Evolutionary conservation across 2,797 vertebrate species (phyloP), one percentile per base, ranked within the genome.

Genomic region (Syngnathus acus): DNA sequence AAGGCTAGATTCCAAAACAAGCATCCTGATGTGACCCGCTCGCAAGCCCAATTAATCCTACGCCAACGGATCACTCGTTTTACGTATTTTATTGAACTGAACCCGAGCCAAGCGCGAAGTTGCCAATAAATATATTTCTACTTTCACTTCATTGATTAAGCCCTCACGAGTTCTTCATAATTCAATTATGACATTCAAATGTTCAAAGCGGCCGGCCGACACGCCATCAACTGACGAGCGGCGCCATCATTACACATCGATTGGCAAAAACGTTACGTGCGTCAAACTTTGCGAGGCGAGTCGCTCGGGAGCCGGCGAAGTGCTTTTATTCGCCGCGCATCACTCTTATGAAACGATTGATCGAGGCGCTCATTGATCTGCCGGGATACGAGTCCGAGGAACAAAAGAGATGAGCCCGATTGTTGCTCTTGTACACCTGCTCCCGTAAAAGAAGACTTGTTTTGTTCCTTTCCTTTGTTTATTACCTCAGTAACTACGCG

Each of bases 121-220:
- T 61, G 17, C 59, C 59, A 43, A 43, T 42, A 42, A 61, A 61
- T 13, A 58, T 32, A 43, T 16, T 23, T 23, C 13, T 14, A 14
- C 19, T 11, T 21, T 43, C 19, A 43, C n/a, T n/a, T 43, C 21
- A 43, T 62, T 10, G 40, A 62, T 23, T 1, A 11, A 13, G 32
- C 37, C 19, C 38, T 40, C 38, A n/a, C 38, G 38, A 57, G 76
- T 77, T 73, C 62, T 63, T 78, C 57, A 64, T 73, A 64, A 79
- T 82, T 66, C 74, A 73, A 67, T 70, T 23, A 64, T 9, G 38
- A 53, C 58, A 67, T 62, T 42, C 14, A 23, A 48, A 61, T 14
- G 59, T 8, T 23, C 9, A 32, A 32, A 32, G n/a, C 3, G 13
- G 42, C 9, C 26, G 54, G 26, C 54, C 14, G 55, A 14, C 16